Evolutionary conservation across 37 sponge, comb jelly and placozoan genomes (phyloP), one percentile per base, ranked within the genome.

Genomic region (Oscarella lobularis): DNA sequence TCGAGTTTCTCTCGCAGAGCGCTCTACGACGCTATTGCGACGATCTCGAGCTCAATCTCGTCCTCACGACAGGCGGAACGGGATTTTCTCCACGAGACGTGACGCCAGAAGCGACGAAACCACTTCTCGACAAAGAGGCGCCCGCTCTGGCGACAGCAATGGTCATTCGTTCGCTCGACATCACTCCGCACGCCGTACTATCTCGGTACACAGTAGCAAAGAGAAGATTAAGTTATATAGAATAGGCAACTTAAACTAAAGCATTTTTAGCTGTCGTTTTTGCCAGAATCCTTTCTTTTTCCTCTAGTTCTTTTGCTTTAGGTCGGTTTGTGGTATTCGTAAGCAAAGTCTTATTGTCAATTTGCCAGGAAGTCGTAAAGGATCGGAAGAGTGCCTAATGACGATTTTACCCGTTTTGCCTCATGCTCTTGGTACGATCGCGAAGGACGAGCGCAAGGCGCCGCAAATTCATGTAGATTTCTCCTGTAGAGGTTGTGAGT

Each of bases 31-130:
- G 2, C 66, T 91, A 88, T 90, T 75, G 76, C 67, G 96, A 95
- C 39, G 55, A 48, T 27, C 71, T 79, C 38, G 41, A 67, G 66
- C 38, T 95, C 37, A n/a, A 65, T 1, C 81, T 95, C 5, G 69
- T 98, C 32, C 81, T 98, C 3, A 93, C 95, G 6, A 91, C 92
- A 0, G 99, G 99, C 3, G 99, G 99, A 14, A 98, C 99, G n/a
- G 99, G 99, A 0, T 86, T 98, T 37, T 73, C 95, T 39, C 77
- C 90, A 2, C 77, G 92, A 36, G 99, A 98, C 80, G 92, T 98
- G 40, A 98, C 99, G 1, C 96, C 96, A 65, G 96, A 95, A 77
- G 95, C 99, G 2, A 91, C 92, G 2, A 38, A 84, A 0, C 80
- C 73, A 33, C 77, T 98, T 27, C 39, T 98, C 9, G 88, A 94